Evolutionary conservation across 2,888 invertebrate genomes (phyloP), one percentile per base, ranked within the genome.

Genomic region (Eurytoma adleriae): DNA sequence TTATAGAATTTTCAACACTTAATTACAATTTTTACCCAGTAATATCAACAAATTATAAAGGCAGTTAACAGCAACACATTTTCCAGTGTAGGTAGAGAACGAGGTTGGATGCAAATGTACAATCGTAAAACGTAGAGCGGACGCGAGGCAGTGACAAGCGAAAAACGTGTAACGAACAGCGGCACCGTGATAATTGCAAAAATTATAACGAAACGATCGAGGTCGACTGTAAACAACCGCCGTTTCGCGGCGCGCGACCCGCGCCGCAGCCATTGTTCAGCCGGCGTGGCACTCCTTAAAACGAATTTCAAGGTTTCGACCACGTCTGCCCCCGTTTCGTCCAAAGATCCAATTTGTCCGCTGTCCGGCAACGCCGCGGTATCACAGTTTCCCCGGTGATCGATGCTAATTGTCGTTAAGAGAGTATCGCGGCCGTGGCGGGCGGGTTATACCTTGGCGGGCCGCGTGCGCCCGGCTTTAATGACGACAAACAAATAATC

Each of bases 401-500:
- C 67, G 54, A 78, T 72, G 72, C 52, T 61, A 68, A 78, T 68
- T 54, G 66, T 30, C 54, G 67, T n/a, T 50, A 61, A 52, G 40
- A 67, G 61, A 54, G 20, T 57, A 52, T 50, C 18, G 52, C 0
- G 61, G 10, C 12, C 30, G 61, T 7, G 16, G 14, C 12, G 13
- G 3, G n/a, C 30, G 5, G 14, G 7, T 40, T 20, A 27, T 12
- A 20, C 12, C 27, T 40, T 20, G 13, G 27, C n/a, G 27, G 24
- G 62, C 7, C 5, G 30, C 27, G 27, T 7, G 20, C 1, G 61
- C 2, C 24, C 18, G 24, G 62, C 68, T 62, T 74, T 74, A 76
- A 80, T 61, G 61, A 54, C 64, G 75, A 40, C 81, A 81, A 81
- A 79, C 79, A 79, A 81, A 79, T 81, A 79, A 82, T 76, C 79